Evolutionary conservation across 2,113 vertebrate genomes (phyloP), one percentile per base, ranked within the genome.

Genomic region (Sylvietta virens): DNA sequence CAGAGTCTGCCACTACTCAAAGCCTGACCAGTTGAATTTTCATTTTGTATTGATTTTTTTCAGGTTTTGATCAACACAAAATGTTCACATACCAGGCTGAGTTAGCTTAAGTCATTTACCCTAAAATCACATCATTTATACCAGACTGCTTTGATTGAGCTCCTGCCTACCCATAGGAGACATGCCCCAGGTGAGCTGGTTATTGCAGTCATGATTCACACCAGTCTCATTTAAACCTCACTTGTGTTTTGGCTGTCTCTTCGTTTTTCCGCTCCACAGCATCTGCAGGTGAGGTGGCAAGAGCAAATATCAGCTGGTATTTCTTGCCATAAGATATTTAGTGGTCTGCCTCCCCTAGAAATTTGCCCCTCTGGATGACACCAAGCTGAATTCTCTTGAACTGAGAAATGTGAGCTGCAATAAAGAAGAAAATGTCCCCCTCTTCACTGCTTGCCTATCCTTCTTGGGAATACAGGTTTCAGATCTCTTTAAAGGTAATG

Each of bases 171-270:
- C 20, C 39, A 11, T 2, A 72, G 81, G 81, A 94, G 93, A 86
- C 81, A 8, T 95, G 89, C 66, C 70, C 84, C 74, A 81, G 93
- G 89, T 94, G 91, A 95, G 79, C 48, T 73, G 66, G 66, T 96
- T 95, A 95, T 96, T 95, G 37, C 81, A 82, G 78, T 80, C 93
- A 85, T 96, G 95, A 95, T 87, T 92, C 94, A 95, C 86, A 79
- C 53, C 57, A 60, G 31, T 48, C 83, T 91, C 50, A 77, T 90
- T 94, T 89, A 82, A 95, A 85, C 87, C 85, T 95, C 65, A n/a
- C 48, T 92, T 92, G 33, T 80, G 44, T 82, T 95, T 91, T 79
- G 70, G 66, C 89, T 77, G 42, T 64, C 74, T 89, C 42, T 84
- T 80, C 13, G 3, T 86, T 94, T 92, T 94, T 86, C 58, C 0